Evolutionary conservation across 2,113 vertebrate species (phyloP), one percentile per base, ranked within the genome.

Genomic region (Epinephelus lanceolatus): DNA sequence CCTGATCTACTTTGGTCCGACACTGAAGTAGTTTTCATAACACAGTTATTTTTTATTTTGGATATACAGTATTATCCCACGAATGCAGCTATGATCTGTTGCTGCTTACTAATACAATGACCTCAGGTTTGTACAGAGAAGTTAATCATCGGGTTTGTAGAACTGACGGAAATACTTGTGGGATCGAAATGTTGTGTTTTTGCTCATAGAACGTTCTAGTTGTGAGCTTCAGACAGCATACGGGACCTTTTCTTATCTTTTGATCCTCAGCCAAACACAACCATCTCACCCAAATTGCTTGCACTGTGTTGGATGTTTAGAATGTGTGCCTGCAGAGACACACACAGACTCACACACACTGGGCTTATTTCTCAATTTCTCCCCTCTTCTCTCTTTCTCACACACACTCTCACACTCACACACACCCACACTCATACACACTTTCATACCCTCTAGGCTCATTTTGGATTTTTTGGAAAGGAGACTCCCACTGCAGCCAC

Each of bases 391-490:
- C 49, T 69, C 25, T 53, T 72, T 42, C 73, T 55, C 62, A 18
- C 40, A 2, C 40, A 6, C 40, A 21, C 25, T 9, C 40, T 9
- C 70, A 11, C 69, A 8, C 30, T 3, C 52, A 17, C 59, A 30
- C 62, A 45, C 60, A 71, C 79, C 33, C 68, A 56, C 52, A 27
- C 47, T 49, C 60, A 68, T 52, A 74, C 79, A 70, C 68, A 81
- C 78, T 71, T 75, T 61, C 27, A 61, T 73, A 91, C 81, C 85
- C 88, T 89, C 60, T 63, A 75, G 87, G 78, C 86, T 92, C 77
- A 84, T 93, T 91, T 93, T 87, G 76, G 86, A 81, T 88, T 89
- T 89, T 92, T 90, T 89, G 86, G 92, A 87, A 71, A 80, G 86
- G 81, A 85, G 82, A 51, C 90, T 89, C 82, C 86, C 89, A 78